Evolutionary conservation across 1,140 invertebrate genomes (phyloP), one percentile per base, ranked within the genome.

Genomic region (Hyposmocoma kahamanoa): DNA sequence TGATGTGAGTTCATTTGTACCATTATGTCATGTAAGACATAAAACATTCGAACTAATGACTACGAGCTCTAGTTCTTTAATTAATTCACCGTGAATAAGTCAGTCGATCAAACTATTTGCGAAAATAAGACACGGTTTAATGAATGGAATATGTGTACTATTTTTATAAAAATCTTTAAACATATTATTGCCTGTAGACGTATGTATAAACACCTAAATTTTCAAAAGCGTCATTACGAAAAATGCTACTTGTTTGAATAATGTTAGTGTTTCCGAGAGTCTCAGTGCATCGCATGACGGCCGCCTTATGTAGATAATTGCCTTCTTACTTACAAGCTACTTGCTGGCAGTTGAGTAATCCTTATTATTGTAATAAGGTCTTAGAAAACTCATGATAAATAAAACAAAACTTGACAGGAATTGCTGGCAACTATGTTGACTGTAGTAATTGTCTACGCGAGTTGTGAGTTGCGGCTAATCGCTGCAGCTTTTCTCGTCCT

Each of bases 221-320:
- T n/a, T n/a, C n/a, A n/a, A n/a, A n/a, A n/a, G n/a, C n/a, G n/a
- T n/a, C n/a, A n/a, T n/a, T n/a, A n/a, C n/a, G n/a, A n/a, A n/a
- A n/a, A n/a, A n/a, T n/a, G n/a, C n/a, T n/a, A n/a, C n/a, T 26
- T 5, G 5, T 26, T 26, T 44, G 44, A 54, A 50, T 56, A 57
- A 62, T 43, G 51, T 62, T 54, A 55, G 45, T 21, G 17, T 26
- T 26, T 11, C 11, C 46, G 26, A 53, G 53, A 56, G 53, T 39
- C 46, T 47, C 48, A 32, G 51, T 44, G 50, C 51, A 43, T 56
- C 52, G 56, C 55, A 56, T 61, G 55, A 53, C 41, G 56, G 46
- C 53, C 56, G 48, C 41, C 44, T 50, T 52, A 54, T 55, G 53
- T 28, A 53, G 57, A 45, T 65, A 65, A 65, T 65, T 65, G 51